Base-by-base conservation (phyloP, 2,888 invertebrate species). In the Sinelater perroti region DNA sequence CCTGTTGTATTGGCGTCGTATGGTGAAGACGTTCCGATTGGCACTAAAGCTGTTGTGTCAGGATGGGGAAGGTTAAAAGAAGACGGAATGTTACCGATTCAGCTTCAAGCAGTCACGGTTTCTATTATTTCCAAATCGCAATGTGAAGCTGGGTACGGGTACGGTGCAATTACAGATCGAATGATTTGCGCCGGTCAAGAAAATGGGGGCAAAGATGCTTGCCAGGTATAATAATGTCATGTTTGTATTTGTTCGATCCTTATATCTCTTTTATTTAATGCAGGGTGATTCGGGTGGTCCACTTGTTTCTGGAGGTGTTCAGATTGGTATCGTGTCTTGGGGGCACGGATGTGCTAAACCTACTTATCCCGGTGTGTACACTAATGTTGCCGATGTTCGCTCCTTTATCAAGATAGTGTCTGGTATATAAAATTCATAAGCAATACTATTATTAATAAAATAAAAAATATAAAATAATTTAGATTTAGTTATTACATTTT, bases 341-440 rank as follows among this genome's bases (percentile, higher is more conserved):
- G 88, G 89, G 13, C 87, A 88, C 70, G 88, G 88, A 2, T 89
- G 89, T 68, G 89, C 89, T 0, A 79, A 84, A 65, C 85, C 88
- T 0, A 86, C 86, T 64, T 85, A 83, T 56, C 92, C 92, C 0
- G 93, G 93, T 2, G 91, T 93, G 4, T 93, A 93, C 76, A 82
- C 88, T 0, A 80, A 10, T 2, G 6, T 33, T 3, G 28, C 28
- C n/a, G n/a, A n/a, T n/a, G n/a, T n/a, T n/a, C n/a, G n/a, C n/a
- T n/a, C n/a, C n/a, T n/a, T n/a, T n/a, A n/a, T n/a, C n/a, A n/a
- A n/a, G n/a, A n/a, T n/a, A n/a, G n/a, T n/a, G n/a, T n/a, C n/a
- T n/a, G n/a, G n/a, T n/a, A n/a, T n/a, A n/a, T n/a, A n/a, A n/a
- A n/a, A n/a, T n/a, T n/a, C n/a, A n/a, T n/a, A n/a, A n/a, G n/a